Evolutionary conservation across 1,140 invertebrate genomes (phyloP).

Genomic region (Drosophila asahinai): DNA sequence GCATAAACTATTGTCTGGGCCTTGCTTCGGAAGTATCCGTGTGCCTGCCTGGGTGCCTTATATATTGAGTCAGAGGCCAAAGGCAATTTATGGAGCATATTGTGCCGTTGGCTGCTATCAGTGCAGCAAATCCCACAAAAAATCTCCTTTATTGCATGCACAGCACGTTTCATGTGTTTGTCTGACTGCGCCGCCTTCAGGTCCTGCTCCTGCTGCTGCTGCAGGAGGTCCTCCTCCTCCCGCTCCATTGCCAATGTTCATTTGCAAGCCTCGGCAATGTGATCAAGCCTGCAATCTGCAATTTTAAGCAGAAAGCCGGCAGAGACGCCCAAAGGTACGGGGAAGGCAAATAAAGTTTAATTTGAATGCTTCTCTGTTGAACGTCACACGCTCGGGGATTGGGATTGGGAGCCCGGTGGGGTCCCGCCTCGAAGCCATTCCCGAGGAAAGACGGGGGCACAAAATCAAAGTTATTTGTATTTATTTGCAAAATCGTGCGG

Average conservation of each 20-base stretch:
- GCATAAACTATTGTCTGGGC: conserved; percentile 58
- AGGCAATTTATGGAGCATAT: conserved; percentile 76
- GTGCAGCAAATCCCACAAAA: conserved; percentile 77
- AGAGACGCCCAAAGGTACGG: conserved; percentile 69
- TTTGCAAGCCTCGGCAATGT: conserved; percentile 79
- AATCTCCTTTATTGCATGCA: conserved; percentile 82
- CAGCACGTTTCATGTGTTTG: conserved; percentile 80
- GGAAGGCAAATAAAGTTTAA: conserved; percentile 79
- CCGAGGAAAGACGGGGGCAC: conserved; percentile 40
- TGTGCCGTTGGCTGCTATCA: conserved; percentile 72
- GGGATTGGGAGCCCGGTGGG: background rate
- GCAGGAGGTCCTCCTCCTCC: background rate
- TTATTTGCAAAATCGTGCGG: conserved; percentile 80
- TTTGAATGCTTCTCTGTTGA: conserved; percentile 80
- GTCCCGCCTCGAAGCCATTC: conserved; percentile 14
- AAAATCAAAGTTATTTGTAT: conserved; percentile 83
- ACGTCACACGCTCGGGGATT: conserved; percentile 60
- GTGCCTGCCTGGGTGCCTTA: background rate
- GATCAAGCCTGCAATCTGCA: conserved; percentile 82
- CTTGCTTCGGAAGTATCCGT: conserved; percentile 21
- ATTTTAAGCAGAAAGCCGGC: conserved; percentile 68
- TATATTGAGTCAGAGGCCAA: conserved; percentile 50
- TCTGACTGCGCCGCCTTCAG: conserved; percentile 47
- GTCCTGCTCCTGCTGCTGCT: conserved; percentile 5
- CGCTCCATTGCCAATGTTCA: conserved; percentile 51